phyloP scores from a whole-genome alignment of 1,140 invertebrate genomes.

The Cyclargus thomasi region DNA sequence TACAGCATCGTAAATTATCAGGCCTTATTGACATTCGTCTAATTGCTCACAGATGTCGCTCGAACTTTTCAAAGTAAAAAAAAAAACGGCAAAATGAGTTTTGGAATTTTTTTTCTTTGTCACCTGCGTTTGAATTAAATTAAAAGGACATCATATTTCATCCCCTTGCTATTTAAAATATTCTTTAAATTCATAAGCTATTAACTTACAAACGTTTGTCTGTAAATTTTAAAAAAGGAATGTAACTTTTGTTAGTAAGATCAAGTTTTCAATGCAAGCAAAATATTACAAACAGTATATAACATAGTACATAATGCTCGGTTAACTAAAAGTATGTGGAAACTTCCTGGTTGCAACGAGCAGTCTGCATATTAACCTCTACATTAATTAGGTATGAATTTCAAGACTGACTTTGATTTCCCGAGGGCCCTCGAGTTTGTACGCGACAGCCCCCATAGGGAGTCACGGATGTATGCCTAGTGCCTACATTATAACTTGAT shows the following conservation, averaged over 20 bases:
- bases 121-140: no score
- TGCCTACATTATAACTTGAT: not conserved
- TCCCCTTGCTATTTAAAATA: no score
- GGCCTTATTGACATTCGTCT: conserved; percentile 37
- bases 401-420: conserved; percentile 39
- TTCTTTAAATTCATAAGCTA: no score
- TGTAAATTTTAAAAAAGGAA: no score
- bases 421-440: conserved; percentile 26
- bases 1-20: conserved; percentile 34
- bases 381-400: conserved; percentile 38
- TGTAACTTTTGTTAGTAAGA: no score
- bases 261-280: no score
- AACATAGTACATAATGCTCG: not conserved
- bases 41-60: conserved; percentile 44
- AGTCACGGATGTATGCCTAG: not conserved
- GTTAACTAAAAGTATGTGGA: not conserved
- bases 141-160: no score
- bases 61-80: conserved; percentile 18
- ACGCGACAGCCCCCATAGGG: conserved; percentile 8
- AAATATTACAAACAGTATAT: no score
- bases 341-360: not conserved
- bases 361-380: conserved; percentile 17
- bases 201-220: no score
- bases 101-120: not conserved
- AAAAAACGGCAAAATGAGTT: conserved; percentile 21